Base-by-base conservation (phyloP, 1,140 invertebrate species). In the Drosophila pruinosa region DNA sequence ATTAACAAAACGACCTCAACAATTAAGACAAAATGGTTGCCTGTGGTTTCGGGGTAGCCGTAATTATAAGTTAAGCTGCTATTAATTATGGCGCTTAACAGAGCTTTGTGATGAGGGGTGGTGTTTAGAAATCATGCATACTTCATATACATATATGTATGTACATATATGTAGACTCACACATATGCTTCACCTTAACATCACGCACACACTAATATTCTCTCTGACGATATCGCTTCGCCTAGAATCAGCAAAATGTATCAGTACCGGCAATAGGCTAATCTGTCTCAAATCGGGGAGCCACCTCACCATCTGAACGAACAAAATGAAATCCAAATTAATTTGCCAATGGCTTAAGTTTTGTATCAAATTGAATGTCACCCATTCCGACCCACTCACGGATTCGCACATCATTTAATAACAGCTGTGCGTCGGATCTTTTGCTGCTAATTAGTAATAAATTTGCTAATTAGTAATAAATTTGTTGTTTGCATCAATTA, bases 61-160 rank as follows among this genome's bases (percentile, higher is more conserved):
- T 85, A 85, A 85, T 85, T 85, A 85, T 85, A 85, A 85, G 81
- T 86, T 85, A 85, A 85, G 81, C 81, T 80, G 81, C 81, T 85
- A 85, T 85, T 85, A 85, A 85, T 85, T 85, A 85, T 81, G 81
- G 81, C 73, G 77, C 74, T 74, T 70, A 81, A 74, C 77, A 72
- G 61, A 68, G 45, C 41, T 43, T 24, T 19, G 14, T 48, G n/a
- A 8, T 8, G 36, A 48, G 10, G 21, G 56, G 14, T 14, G 67
- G 58, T 17, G 31, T 43, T 22, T 47, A 22, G 43, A 19, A 22
- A 10, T 47, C 41, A 45, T 31, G 1, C 24, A n/a, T n/a, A n/a
- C 28, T n/a, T 45, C 70, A 36, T 3, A 22, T 10, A 22, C 36
- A 10, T 17, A 12, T 15, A n/a, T 7, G n/a, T 21, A 38, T 36